Evolutionary conservation across 2,888 invertebrate species (phyloP).

Genomic region (Dusona sp.): DNA sequence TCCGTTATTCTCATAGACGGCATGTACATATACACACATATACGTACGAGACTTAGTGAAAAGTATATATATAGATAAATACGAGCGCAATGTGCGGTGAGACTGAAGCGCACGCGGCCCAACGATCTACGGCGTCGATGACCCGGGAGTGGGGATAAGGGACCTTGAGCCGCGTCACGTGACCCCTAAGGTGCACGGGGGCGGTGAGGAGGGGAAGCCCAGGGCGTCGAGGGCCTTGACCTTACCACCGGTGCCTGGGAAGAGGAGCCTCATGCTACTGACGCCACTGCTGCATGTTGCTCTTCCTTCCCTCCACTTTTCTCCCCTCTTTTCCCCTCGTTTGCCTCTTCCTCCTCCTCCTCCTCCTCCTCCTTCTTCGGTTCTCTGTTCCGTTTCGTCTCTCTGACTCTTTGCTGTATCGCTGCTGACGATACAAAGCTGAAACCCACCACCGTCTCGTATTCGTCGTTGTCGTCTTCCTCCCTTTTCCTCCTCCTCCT

Average conservation of each 20-base stretch:
- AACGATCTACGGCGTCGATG: constrained; percentile 59
- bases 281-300: constrained; percentile 70
- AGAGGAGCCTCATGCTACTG: constrained; percentile 73
- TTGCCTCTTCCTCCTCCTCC: constrained; percentile 23
- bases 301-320: constrained; percentile 57
- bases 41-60: not conserved
- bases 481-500: not conserved
- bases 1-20: constrained; percentile 4
- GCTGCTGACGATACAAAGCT: constrained; percentile 57
- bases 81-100: constrained; percentile 47
- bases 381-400: constrained; percentile 50
- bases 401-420: constrained; percentile 15
- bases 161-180: constrained; percentile 87
- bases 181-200: constrained; percentile 84
- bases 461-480: constrained; percentile 37
- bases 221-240: constrained; percentile 86
- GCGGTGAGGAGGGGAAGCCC: constrained; percentile 69
- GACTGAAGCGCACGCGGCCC: constrained; percentile 73
- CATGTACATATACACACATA: not conserved
- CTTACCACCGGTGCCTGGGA: constrained; percentile 83
- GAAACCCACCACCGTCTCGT: constrained; percentile 55
- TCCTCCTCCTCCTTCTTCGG: constrained; percentile 22
- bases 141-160: constrained; percentile 81
- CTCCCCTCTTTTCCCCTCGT: constrained; percentile 24
- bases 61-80: constrained; percentile 1